Evolutionary conservation across 2,888 invertebrate species (phyloP).

Genomic region (Volucella zonaria): DNA sequence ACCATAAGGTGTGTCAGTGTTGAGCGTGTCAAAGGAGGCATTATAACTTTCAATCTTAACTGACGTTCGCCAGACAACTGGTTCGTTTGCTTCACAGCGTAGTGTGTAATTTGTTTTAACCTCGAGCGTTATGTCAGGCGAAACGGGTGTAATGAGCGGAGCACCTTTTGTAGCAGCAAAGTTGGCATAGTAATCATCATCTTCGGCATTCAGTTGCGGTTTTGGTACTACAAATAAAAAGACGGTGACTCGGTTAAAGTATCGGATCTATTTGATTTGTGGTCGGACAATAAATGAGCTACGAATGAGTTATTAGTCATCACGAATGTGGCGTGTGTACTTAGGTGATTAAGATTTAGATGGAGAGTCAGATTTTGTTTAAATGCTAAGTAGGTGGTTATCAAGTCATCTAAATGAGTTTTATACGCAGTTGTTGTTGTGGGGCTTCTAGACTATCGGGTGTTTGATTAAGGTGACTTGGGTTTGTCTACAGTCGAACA

Average conservation of each 20-base stretch:
- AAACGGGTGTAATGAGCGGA: constrained; percentile 80
- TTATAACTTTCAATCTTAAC: constrained; percentile 27
- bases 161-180: constrained; percentile 79
- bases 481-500: neutral
- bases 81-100: constrained; percentile 82
- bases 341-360: constrained; percentile 34
- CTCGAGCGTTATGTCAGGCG: constrained; percentile 79
- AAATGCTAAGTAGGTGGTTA: constrained; percentile 31
- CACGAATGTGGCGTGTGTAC: neutral
- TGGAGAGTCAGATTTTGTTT: constrained; percentile 12
- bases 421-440: neutral
- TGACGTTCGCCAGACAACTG: constrained; percentile 81
- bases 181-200: constrained; percentile 75
- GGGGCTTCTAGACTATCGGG: too few species aligned
- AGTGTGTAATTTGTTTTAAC: constrained; percentile 80
- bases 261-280: constrained; percentile 39
- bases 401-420: neutral
- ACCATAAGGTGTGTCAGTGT: constrained; percentile 80
- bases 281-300: constrained; percentile 35
- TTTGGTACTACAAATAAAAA: constrained; percentile 77
- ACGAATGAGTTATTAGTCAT: constrained; percentile 19
- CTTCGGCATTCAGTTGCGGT: constrained; percentile 74
- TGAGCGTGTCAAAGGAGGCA: constrained; percentile 72
- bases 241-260: neutral
- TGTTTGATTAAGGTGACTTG: neutral